A percentile compares a stretch with the other conserved stretches of the same genome.
Conservation (phyloP, 2,888 invertebrate genomes). For the Junonia oenone region DNA sequence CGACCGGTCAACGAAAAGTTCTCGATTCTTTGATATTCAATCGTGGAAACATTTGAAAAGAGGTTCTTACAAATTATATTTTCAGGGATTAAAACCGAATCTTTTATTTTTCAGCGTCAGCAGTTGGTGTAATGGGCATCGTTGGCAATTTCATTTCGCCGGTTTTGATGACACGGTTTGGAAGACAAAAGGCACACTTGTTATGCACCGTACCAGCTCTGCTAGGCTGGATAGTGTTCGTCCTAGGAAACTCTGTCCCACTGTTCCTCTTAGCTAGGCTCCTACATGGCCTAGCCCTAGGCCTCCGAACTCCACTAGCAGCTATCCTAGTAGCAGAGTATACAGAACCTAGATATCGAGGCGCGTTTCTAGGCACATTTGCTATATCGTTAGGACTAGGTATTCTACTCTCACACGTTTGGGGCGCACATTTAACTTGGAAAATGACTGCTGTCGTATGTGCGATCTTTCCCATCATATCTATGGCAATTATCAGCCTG, state of each 20-base stretch:
- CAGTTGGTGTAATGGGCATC: slow-evolving; percentile 68
- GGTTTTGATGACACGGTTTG: slow-evolving; percentile 77
- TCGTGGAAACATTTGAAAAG: not conserved
- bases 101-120: slow-evolving; percentile 54
- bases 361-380: slow-evolving; percentile 81
- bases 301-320: slow-evolving; percentile 74
- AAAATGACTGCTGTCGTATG: slow-evolving; percentile 78
- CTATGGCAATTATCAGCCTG: slow-evolving; percentile 62
- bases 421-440: slow-evolving; percentile 83
- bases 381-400: slow-evolving; percentile 82
- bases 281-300: slow-evolving; percentile 72
- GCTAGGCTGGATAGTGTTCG: slow-evolving; percentile 68
- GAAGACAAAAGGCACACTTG: slow-evolving; percentile 78
- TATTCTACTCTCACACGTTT: slow-evolving; percentile 81
- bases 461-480: slow-evolving; percentile 68
- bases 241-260: slow-evolving; percentile 60
- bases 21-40: not conserved
- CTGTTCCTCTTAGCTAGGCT: slow-evolving; percentile 63
- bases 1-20: not conserved
- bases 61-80: not conserved
- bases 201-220: slow-evolving; percentile 70
- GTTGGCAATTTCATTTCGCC: slow-evolving; percentile 71
- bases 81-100: not conserved
- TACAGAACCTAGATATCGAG: slow-evolving; percentile 81
- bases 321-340: slow-evolving; percentile 81